These are phyloP conservation scores for Pseudanteris insignis DNA, from an alignment of 2,888 invertebrate species.

Conservation along the genomic window DNA sequence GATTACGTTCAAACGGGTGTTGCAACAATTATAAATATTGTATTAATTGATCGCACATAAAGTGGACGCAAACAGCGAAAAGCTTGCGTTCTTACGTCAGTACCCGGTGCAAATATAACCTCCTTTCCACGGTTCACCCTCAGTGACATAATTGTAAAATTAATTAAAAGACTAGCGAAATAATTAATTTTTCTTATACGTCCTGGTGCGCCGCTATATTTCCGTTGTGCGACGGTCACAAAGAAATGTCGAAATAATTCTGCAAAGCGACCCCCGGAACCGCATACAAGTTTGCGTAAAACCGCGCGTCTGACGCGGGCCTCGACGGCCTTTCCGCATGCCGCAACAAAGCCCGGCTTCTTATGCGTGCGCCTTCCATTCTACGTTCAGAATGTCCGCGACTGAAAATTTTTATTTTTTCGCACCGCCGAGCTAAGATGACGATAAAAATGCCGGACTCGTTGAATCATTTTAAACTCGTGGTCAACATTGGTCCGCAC, in stretches of 20 bases:
- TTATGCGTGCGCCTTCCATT: conserved; percentile 35
- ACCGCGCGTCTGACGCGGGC: conserved; percentile 52
- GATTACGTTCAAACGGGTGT: conserved; percentile 24
- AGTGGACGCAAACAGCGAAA: conserved; percentile 16
- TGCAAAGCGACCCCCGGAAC: conserved; percentile 62
- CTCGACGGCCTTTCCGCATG: conserved; percentile 56
- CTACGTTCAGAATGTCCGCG: conserved; percentile 23
- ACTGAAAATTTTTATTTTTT: no score
- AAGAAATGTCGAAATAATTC: conserved; percentile 64
- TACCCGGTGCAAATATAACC: no score
- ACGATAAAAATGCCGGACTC: conserved; percentile 25
- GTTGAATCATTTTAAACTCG: conserved; percentile 10
- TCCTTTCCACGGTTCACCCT: no score
- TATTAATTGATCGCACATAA: conserved; percentile 35
- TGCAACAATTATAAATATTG: conserved; percentile 35
- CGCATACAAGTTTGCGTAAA: conserved; percentile 63
- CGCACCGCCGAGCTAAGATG: no score
- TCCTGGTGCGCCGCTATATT: conserved; percentile 60
- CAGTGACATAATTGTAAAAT: conserved; percentile 63
- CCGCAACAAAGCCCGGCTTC: conserved; percentile 62
- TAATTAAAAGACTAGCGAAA: conserved; percentile 65
- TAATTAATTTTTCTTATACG: conserved; percentile 67
- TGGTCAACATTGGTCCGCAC: neutral
- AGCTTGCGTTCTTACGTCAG: conserved; percentile 21
- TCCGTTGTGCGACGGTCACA: conserved; percentile 38